These are phyloP conservation scores for Aphelocoma coerulescens DNA, from an alignment of 2,113 vertebrate species.

Conservation along the genomic window DNA sequence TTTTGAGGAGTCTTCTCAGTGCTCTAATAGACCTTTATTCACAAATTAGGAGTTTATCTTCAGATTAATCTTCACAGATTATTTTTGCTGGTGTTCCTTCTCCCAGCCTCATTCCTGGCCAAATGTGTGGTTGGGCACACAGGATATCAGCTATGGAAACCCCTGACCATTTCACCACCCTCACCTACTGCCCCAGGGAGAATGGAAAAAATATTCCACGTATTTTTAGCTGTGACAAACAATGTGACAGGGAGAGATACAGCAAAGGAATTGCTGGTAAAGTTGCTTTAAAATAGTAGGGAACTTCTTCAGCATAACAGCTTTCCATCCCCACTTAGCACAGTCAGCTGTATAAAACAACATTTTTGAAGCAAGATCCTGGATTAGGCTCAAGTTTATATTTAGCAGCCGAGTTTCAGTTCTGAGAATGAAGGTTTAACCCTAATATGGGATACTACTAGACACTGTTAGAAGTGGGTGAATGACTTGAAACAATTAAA, in stretches of 20 bases:
- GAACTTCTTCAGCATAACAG: constrained; percentile 26
- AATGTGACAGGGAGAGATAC: not conserved
- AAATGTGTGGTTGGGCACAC: not conserved
- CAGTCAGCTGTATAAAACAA: constrained; percentile 37
- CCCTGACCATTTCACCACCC: not conserved
- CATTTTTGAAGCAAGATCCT: constrained; percentile 37
- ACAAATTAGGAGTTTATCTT: not conserved
- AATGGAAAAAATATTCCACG: not conserved
- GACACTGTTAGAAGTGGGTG: not conserved
- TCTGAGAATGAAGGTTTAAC: constrained; percentile 27
- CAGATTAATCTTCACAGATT: not conserved
- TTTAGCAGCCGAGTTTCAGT: constrained; percentile 31
- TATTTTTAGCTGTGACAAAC: constrained; percentile 13
- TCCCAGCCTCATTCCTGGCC: not conserved
- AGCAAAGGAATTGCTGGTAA: not conserved
- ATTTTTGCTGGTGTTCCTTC: not conserved
- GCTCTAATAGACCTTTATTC: not conserved
- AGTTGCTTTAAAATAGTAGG: constrained; percentile 41
- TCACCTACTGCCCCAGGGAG: not conserved
- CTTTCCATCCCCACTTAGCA: constrained; percentile 25
- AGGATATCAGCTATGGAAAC: not conserved
- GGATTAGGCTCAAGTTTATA: constrained; percentile 32
- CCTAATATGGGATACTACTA: not conserved
- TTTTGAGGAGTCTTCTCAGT: not conserved
- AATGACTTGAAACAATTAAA: not conserved